phyloP scores from a whole-genome alignment of 2,113 vertebrate genomes.

The Sander vitreus region DNA sequence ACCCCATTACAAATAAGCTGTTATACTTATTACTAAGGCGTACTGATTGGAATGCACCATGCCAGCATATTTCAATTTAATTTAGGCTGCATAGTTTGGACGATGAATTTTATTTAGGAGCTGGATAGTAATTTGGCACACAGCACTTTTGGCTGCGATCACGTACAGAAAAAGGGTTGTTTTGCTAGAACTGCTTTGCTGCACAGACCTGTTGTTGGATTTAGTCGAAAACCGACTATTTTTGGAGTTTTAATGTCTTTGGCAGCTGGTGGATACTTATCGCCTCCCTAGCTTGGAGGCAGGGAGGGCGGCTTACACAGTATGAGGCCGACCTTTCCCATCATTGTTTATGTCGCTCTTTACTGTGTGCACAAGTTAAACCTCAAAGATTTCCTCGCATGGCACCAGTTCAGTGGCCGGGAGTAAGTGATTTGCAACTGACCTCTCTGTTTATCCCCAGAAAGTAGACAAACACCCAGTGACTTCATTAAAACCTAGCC shows the following conservation, averaged over 20 bases:
- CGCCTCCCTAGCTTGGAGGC: conserved; percentile 58
- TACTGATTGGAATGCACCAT: conserved; percentile 42
- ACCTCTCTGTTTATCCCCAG: conserved; percentile 59
- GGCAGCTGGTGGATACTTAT: conserved; percentile 66
- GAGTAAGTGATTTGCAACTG: conserved; percentile 70
- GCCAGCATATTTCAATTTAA: conserved; percentile 50
- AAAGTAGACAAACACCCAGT: conserved; percentile 59
- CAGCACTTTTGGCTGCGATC: conserved; percentile 49
- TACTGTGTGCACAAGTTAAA: conserved; percentile 61
- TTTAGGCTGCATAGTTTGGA: conserved; percentile 38
- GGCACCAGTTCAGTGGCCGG: conserved; percentile 41
- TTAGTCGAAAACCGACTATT: conserved; percentile 74
- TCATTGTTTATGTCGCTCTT: conserved; percentile 69
- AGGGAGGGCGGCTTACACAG: conserved; percentile 45
- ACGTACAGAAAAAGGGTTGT: conserved; percentile 42
- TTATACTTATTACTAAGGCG: conserved; percentile 50
- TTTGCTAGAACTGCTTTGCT: conserved; percentile 50
- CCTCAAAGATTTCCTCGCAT: conserved; percentile 53
- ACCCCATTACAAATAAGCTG: conserved; percentile 53
- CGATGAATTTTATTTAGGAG: conserved; percentile 60
- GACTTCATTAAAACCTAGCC: conserved; percentile 76
- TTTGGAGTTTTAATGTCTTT: conserved; percentile 68
- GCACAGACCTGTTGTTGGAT: conserved; percentile 56
- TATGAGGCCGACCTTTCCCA: conserved; percentile 64
- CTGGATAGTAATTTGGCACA: conserved; percentile 51